These are phyloP conservation scores for Miichthys miiuy DNA, from an alignment of 2,797 vertebrate species.

Conservation along the genomic window DNA sequence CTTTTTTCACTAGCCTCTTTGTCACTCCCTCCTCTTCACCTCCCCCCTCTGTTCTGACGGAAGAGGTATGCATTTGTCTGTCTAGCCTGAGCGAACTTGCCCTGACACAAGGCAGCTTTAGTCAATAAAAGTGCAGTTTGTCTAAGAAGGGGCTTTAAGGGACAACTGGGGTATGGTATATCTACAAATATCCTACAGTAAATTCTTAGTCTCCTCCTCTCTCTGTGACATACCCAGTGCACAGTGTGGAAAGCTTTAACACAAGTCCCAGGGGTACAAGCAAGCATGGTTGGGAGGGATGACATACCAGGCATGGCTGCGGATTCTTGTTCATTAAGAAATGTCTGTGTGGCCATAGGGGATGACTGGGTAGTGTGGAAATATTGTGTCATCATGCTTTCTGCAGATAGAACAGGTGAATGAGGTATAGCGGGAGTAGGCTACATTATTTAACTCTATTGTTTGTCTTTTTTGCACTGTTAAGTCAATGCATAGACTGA, in stretches of 20 bases:
- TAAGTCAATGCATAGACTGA: not conserved
- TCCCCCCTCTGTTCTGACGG: constrained; percentile 27
- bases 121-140: constrained; percentile 50
- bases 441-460: constrained; percentile 4
- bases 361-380: constrained; percentile 39
- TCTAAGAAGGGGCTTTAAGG: constrained; percentile 50
- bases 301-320: constrained; percentile 79
- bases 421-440: not conserved
- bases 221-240: constrained; percentile 30
- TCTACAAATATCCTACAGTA: constrained; percentile 78
- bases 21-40: constrained; percentile 26
- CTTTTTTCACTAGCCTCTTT: constrained; percentile 40
- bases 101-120: constrained; percentile 21
- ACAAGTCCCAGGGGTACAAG: constrained; percentile 47
- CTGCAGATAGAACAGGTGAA: constrained; percentile 47
- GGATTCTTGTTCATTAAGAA: constrained; percentile 83
- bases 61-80: constrained; percentile 56
- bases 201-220: constrained; percentile 49
- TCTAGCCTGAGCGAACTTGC: constrained; percentile 25
- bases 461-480: constrained; percentile 1
- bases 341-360: constrained; percentile 59
- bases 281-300: constrained; percentile 64
- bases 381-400: constrained; percentile 42
- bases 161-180: constrained; percentile 80
- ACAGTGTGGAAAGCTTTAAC: constrained; percentile 61